Base-by-base conservation (phyloP, 1,140 invertebrate species). In the Drosophila tsacasi region DNA sequence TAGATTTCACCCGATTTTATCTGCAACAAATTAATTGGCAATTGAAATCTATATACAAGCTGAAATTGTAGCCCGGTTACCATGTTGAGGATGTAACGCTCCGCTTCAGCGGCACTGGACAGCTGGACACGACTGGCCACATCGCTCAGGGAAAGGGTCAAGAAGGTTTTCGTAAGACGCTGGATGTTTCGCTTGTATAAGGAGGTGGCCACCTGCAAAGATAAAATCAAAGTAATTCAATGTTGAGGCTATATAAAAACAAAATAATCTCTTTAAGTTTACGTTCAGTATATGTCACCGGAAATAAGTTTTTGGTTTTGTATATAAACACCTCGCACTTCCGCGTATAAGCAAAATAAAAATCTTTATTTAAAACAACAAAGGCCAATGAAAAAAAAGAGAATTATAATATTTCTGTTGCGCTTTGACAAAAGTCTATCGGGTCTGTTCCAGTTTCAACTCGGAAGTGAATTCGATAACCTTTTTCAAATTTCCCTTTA, bases 151-250 rank as follows among this genome's bases (percentile, higher is more conserved):
- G 98, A 99, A 52, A 99, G 94, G 1, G 98, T 99, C 74, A 99
- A 94, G 93, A 99, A 99, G 40, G 98, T 99, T 94, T 99, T 99
- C 37, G 98, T 99, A 57, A 99, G 94, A 92, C 98, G 95, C 93
- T 99, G 98, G 84, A 99, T 99, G 94, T 98, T 99, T 93, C 98
- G 98, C 93, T 98, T 99, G 91, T 98, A 98, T 85, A 99, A 95
- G 63, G 97, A 97, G 69, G 95, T 95, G 44, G 98, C 93, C 58
- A 98, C 97, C 94, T 97, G 94, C 9, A 39, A 23, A 39, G 25
- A 12, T 57, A 93, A 94, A 55, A 21, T 30, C 6, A 46, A 46
- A 27, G 19, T 23, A n/a, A 19, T 35, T 37, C 25, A 47, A 30
- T 21, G 9, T 17, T 15, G 15, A 30, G 8, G 17, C 17, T 25